Percentiles rank a stretch among this genome's conserved stretches.
Evolutionary conservation across 2,888 invertebrate genomes (phyloP).

Genomic region (Phengaris alcon): DNA sequence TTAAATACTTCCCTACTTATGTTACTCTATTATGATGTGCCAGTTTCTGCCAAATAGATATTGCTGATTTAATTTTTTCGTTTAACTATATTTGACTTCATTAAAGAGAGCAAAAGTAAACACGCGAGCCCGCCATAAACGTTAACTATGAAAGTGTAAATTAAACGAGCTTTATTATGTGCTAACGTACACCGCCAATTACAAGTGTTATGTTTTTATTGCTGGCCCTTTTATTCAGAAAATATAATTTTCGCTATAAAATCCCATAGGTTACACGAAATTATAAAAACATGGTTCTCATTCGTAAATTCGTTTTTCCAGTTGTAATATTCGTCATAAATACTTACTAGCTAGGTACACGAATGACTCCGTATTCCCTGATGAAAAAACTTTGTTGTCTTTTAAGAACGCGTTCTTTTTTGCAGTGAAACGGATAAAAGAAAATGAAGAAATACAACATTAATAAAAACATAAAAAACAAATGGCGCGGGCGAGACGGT

Average conservation of each 20-base stretch:
- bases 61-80: slow-evolving; percentile 3
- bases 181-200: neutral
- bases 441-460: no score
- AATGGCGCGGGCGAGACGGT: no score
- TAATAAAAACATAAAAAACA: no score
- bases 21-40: neutral
- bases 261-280: neutral
- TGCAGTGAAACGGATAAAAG: no score
- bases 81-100: slow-evolving; percentile 19
- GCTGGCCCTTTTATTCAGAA: neutral
- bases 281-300: neutral
- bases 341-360: no score
- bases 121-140: slow-evolving; percentile 1
- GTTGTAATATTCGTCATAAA: no score
- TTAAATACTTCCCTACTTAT: neutral
- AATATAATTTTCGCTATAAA: neutral
- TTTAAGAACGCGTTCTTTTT: no score
- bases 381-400: no score
- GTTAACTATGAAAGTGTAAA: neutral
- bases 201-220: neutral
- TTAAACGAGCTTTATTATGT: slow-evolving; percentile 15
- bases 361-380: no score
- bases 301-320: no score
- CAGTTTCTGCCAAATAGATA: neutral
- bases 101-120: slow-evolving; percentile 3